phyloP scores from a whole-genome alignment of 2,113 vertebrate genomes.

The Ornithorhynchus anatinus region DNA sequence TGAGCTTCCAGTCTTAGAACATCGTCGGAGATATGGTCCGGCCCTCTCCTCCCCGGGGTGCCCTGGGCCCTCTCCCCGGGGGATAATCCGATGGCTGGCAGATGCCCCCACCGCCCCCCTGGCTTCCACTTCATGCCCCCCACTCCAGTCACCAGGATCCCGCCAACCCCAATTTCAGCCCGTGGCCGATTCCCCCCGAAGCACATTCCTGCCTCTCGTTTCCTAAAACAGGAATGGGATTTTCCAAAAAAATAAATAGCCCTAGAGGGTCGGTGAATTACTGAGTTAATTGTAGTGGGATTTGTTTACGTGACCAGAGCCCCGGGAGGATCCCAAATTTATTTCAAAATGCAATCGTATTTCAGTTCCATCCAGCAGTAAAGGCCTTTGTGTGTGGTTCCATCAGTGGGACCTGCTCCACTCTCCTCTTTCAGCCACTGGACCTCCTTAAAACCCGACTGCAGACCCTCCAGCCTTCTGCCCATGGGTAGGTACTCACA shows the following conservation, averaged over 20 bases:
- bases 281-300: not conserved
- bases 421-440: constrained; percentile 93
- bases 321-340: not conserved
- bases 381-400: constrained; percentile 96
- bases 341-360: not conserved
- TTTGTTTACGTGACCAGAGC: no score
- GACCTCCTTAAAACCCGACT: constrained; percentile 94
- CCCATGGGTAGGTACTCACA: constrained; percentile 50
- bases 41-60: accelerated
- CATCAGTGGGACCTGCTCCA: constrained; percentile 92
- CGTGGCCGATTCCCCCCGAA: not conserved
- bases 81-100: not conserved
- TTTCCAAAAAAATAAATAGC: not conserved
- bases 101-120: not conserved
- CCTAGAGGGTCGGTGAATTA: not conserved
- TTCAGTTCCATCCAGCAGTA: constrained; percentile 84
- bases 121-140: accelerated
- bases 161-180: not conserved
- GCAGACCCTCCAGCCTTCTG: constrained; percentile 78
- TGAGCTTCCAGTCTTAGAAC: no score
- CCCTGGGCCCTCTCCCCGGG: not conserved
- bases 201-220: not conserved
- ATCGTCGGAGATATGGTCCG: accelerated
- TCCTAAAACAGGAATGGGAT: not conserved
- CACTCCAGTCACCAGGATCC: not conserved